phyloP scores from a whole-genome alignment of 2,797 vertebrate species.

The Anabacerthia variegaticeps region DNA sequence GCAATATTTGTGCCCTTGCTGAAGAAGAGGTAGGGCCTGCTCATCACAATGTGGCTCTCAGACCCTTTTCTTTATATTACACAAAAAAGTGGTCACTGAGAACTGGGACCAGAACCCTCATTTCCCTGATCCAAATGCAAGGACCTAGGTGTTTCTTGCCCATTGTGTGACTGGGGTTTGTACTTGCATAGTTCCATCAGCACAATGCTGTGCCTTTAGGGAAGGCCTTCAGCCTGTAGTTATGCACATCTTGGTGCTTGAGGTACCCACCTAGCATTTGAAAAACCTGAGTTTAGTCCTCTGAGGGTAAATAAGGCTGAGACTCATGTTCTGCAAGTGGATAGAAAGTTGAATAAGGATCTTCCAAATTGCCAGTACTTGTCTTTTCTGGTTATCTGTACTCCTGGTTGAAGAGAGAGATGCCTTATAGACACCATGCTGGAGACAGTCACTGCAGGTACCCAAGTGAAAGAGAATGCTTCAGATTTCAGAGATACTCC shows the following conservation, averaged over 20 bases:
- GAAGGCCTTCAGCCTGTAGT: not conserved
- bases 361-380: not conserved
- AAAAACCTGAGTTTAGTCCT: not conserved
- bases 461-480: not conserved
- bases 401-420: not conserved
- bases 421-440: accelerated
- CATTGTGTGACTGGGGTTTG: not conserved
- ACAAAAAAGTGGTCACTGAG: not conserved
- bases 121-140: not conserved
- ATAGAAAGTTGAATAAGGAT: not conserved
- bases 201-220: not conserved
- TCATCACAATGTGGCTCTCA: accelerated
- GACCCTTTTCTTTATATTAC: not conserved
- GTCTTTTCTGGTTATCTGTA: not conserved
- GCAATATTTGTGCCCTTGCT: not conserved
- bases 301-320: not conserved
- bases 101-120: not conserved
- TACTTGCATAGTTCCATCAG: not conserved
- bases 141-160: not conserved
- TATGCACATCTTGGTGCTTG: not conserved
- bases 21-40: not conserved
- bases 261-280: not conserved
- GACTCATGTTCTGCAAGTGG: not conserved
- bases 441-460: not conserved
- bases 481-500: not conserved